Evolutionary conservation across 2,113 vertebrate species (phyloP).

Genomic region (Eretmochelys imbricata): DNA sequence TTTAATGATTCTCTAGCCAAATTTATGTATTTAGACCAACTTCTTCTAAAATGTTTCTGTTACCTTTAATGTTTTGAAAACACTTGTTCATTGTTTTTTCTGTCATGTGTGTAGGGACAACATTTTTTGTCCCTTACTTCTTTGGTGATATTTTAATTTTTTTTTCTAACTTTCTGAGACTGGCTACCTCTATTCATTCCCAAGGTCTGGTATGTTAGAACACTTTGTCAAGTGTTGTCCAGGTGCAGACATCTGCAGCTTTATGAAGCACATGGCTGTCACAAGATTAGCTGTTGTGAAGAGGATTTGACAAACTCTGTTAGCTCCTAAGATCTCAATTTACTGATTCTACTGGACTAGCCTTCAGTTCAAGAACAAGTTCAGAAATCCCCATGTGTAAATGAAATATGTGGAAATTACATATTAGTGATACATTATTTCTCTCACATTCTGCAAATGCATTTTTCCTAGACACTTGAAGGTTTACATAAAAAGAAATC

Average conservation of each 20-base stretch:
- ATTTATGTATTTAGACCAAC: slow-evolving; percentile 57
- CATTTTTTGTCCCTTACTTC: neutral
- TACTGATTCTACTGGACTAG: neutral
- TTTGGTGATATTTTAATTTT: neutral
- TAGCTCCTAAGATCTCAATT: neutral
- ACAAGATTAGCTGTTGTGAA: neutral
- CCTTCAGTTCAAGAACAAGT: neutral
- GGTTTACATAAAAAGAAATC: neutral
- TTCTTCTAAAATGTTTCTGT: slow-evolving; percentile 38
- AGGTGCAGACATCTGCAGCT: neutral
- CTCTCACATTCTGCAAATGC: neutral
- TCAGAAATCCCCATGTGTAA: neutral
- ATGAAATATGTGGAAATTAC: neutral
- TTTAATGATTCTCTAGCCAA: slow-evolving; percentile 42
- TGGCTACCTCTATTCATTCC: neutral
- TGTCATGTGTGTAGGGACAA: neutral
- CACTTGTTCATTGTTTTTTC: neutral
- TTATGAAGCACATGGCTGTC: neutral
- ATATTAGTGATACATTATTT: neutral
- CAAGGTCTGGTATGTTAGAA: neutral
- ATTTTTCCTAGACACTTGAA: neutral
- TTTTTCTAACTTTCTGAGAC: neutral
- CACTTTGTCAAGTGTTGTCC: neutral
- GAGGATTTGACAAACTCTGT: neutral
- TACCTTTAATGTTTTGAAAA: slow-evolving; percentile 38